Conservation (phyloP, 2,113 vertebrate genomes). For the Nettapus auritus region DNA sequence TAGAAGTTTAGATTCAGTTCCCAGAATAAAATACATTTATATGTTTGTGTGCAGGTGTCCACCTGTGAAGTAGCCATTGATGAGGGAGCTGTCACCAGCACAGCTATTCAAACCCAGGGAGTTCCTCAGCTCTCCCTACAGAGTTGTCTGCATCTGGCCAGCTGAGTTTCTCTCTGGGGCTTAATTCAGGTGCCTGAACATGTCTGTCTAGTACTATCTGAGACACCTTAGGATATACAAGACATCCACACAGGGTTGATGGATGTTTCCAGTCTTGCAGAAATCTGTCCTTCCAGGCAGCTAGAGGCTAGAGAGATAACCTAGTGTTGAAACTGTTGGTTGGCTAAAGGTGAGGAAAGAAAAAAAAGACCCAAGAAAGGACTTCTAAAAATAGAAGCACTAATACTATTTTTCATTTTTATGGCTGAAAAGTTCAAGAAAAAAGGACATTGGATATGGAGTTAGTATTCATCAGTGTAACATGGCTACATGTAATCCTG, state of each 20-base stretch:
- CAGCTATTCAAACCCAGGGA: background rate
- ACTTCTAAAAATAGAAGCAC: background rate
- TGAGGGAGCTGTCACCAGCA: accelerated
- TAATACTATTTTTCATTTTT: background rate
- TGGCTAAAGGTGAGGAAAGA: background rate
- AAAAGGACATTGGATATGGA: background rate
- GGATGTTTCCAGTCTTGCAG: background rate
- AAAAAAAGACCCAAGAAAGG: background rate
- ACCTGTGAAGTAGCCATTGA: background rate
- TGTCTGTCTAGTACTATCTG: background rate
- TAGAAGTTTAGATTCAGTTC: background rate
- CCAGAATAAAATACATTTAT: background rate
- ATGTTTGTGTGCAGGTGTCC: background rate
- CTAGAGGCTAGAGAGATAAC: background rate
- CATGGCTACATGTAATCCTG: background rate
- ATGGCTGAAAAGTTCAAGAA: background rate
- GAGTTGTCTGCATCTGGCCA: background rate
- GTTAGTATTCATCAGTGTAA: background rate
- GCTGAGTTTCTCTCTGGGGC: background rate
- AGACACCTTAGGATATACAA: background rate
- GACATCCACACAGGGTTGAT: background rate
- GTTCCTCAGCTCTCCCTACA: background rate
- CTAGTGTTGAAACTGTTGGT: background rate
- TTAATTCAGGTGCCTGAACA: background rate
- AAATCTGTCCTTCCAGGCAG: background rate